Evolutionary conservation across 2,888 invertebrate species (phyloP), one percentile per base, ranked within the genome.

Genomic region (Sarcophaga variegata): DNA sequence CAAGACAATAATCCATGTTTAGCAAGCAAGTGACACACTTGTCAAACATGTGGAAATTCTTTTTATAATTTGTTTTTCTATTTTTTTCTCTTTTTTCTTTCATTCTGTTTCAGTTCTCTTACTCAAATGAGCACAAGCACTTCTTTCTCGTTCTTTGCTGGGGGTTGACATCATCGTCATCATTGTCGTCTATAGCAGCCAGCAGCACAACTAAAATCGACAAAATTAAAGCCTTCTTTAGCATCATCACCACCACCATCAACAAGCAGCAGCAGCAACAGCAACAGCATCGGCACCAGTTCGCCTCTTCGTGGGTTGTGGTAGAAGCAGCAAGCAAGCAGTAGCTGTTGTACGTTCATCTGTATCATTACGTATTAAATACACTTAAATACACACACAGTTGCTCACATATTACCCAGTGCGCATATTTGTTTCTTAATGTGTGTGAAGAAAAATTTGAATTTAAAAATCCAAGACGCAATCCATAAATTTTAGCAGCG

Each of bases 21-120:
- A 84, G 75, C 76, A 83, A 86, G 49, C 76, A 83, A 86, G 49
- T 87, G 87, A 84, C 87, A 84, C 84, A 84, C 76, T 84, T 87
- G 87, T 87, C 87, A 87, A 87, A 87, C 87, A 87, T 87, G 81
- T 84, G 87, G 84, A 82, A 82, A 72, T 75, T 81, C 37, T 87
- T 78, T 74, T 86, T 77, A 62, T 78, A 37, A 62, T 6, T 62
- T 62, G 20, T 4, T 69, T 49, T 17, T 70, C 12, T 67, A 0
- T 14, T 54, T 54, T 54, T 14, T 54, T 2, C 12, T 49, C 6
- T 77, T 12, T 54, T 54, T 54, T 17, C 1, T 17, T 54, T 54
- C 17, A 14, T 54, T 14, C 54, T 54, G 12, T 54, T 54, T 54
- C 27, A 4, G 49, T 71, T 67, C 17, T n/a, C 12, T 14, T 17